Percentiles rank a stretch among this genome's conserved stretches.
Conservation (phyloP, 2,797 vertebrate species). For the Gymnopithys bicolor region DNA sequence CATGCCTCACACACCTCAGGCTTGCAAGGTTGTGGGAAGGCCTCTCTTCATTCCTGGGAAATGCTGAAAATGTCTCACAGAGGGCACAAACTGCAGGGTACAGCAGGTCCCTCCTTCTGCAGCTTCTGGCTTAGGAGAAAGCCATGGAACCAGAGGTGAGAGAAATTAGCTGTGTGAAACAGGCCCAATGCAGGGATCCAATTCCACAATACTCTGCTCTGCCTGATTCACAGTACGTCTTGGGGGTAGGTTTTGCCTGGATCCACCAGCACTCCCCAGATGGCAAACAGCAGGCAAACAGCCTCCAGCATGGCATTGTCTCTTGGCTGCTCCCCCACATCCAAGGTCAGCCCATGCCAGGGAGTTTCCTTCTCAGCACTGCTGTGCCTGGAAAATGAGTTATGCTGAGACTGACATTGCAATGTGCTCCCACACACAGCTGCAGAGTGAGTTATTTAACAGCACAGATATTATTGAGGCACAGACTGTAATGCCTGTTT, state of each 20-base stretch:
- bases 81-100: background rate
- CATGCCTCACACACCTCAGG: background rate
- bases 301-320: fast-evolving
- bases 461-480: background rate
- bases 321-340: background rate
- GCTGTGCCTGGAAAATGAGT: background rate
- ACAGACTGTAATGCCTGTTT: background rate
- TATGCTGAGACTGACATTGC: background rate
- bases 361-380: background rate
- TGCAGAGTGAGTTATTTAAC: conserved; percentile 24
- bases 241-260: background rate
- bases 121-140: background rate
- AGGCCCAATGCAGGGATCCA: fast-evolving
- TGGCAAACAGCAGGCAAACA: background rate
- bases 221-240: fast-evolving
- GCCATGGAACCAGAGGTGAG: background rate
- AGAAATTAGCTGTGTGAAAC: fast-evolving
- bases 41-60: background rate
- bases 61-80: background rate
- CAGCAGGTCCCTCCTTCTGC: background rate
- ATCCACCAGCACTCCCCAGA: background rate
- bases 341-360: background rate
- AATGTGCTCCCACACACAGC: conserved; percentile 32
- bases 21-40: background rate
- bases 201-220: background rate